Evolutionary conservation across 2,113 vertebrate species (phyloP).

Genomic region (Corydoras maculifer): DNA sequence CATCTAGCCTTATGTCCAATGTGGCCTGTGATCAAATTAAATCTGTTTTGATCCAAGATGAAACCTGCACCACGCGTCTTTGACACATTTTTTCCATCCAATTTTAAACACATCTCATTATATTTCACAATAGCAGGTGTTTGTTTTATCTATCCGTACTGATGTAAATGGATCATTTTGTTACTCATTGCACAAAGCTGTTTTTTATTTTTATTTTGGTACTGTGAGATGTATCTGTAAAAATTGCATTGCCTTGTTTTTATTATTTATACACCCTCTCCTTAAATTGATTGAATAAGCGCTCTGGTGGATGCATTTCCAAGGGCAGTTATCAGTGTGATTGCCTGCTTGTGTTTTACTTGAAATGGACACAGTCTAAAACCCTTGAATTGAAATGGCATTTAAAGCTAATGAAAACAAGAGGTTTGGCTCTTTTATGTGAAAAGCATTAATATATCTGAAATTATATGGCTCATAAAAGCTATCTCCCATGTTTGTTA

Average conservation of each 20-base stretch:
- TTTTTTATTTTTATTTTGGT: not conserved
- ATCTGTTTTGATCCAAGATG: conserved; percentile 42
- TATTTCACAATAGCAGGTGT: not conserved
- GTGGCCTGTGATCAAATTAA: conserved; percentile 35
- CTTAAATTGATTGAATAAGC: conserved; percentile 62
- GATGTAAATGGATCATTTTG: not conserved
- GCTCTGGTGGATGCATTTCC: conserved; percentile 66
- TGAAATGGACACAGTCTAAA: conserved; percentile 57
- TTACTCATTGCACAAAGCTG: not conserved
- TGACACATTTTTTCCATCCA: conserved; percentile 22
- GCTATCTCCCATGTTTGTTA: conserved; percentile 41
- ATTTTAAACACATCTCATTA: conserved; percentile 4
- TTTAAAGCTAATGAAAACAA: conserved; percentile 56
- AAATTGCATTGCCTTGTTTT: conserved; percentile 36
- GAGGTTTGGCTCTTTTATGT: conserved; percentile 39
- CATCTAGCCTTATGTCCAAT: conserved; percentile 30
- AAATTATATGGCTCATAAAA: conserved; percentile 45
- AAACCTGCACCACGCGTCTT: conserved; percentile 28
- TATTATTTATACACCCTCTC: conserved; percentile 48
- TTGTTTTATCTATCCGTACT: conserved; percentile 2
- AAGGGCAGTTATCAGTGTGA: conserved; percentile 63
- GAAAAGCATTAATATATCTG: conserved; percentile 49
- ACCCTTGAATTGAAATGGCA: conserved; percentile 53
- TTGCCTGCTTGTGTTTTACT: conserved; percentile 58
- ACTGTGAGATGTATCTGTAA: not conserved